These are phyloP conservation scores for Caradrina clavipalpis DNA, from an alignment of 2,888 invertebrate genomes.

Conservation along the genomic window DNA sequence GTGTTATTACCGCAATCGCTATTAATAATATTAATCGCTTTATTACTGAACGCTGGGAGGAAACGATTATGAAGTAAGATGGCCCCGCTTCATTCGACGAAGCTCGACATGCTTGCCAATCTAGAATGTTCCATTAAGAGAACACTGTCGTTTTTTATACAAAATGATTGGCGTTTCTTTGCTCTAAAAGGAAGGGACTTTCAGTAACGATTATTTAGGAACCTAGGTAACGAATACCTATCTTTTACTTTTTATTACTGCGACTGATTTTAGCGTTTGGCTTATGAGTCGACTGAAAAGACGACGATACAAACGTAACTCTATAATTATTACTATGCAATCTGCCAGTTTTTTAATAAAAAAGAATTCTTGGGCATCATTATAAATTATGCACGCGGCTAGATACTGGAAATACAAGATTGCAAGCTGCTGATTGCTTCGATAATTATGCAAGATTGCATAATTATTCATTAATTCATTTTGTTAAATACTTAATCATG, in stretches of 20 bases:
- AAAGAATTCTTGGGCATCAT: not conserved
- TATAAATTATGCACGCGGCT: not conserved
- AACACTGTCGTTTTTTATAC: slow-evolving; percentile 25
- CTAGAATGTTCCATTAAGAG: slow-evolving; percentile 33
- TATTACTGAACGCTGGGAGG: slow-evolving; percentile 24
- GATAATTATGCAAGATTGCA: too few relatives aligned
- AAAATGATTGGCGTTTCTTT: slow-evolving; percentile 28
- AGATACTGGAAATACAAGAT: too few relatives aligned
- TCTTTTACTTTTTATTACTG: slow-evolving; percentile 1
- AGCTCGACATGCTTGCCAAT: slow-evolving; percentile 27
- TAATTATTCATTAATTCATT: too few relatives aligned
- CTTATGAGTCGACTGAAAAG: not conserved
- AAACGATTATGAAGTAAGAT: slow-evolving; percentile 33
- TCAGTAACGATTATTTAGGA: not conserved
- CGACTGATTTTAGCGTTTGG: not conserved
- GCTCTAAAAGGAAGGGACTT: not conserved
- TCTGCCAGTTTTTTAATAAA: too few relatives aligned
- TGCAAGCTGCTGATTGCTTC: too few relatives aligned
- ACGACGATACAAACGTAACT: too few relatives aligned
- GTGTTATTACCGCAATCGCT: slow-evolving; percentile 41
- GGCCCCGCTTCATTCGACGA: slow-evolving; percentile 3
- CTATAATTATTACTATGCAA: too few relatives aligned
- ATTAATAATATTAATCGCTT: slow-evolving; percentile 45
- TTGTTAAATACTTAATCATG: too few relatives aligned
- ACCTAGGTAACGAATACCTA: too few relatives aligned